Evolutionary conservation across 2,113 vertebrate genomes (phyloP).

Genomic region (Pseudopipra pipra): DNA sequence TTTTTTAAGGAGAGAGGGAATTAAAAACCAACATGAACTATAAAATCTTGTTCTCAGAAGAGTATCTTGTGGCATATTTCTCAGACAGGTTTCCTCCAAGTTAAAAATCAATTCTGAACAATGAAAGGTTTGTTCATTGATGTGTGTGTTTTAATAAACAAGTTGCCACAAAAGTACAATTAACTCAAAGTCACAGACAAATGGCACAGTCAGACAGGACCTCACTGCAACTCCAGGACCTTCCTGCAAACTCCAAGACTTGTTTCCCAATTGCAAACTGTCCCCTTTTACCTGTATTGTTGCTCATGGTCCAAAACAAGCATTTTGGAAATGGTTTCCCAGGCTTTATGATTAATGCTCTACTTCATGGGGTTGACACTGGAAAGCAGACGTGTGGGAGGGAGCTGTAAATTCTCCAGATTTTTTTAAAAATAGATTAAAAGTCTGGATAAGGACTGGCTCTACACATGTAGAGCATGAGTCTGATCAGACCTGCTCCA

Average conservation of each 20-base stretch:
- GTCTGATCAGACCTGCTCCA: background rate
- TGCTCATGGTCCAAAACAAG: background rate
- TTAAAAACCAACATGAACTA: background rate
- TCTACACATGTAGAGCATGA: background rate
- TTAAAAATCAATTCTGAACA: background rate
- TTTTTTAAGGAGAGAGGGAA: background rate
- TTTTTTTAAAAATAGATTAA: slow-evolving; percentile 26
- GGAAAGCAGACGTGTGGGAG: slow-evolving; percentile 37
- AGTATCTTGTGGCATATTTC: background rate
- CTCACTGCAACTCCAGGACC: background rate
- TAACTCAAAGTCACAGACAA: background rate
- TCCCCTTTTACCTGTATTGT: background rate
- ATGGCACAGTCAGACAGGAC: background rate
- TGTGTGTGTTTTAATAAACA: background rate
- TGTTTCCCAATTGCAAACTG: background rate
- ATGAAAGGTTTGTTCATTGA: background rate
- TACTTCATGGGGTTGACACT: slow-evolving; percentile 19
- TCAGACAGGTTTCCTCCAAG: background rate
- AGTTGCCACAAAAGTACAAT: background rate
- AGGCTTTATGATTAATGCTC: slow-evolving; percentile 31
- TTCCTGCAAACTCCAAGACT: background rate
- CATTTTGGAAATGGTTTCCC: background rate
- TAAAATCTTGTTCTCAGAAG: background rate
- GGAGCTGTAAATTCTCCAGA: slow-evolving; percentile 42
- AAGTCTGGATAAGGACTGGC: slow-evolving; percentile 1